A percentile compares a stretch with the other conserved stretches of the same genome.
phyloP scores from a whole-genome alignment of 2,888 invertebrate genomes.

The Andrena chrysosceles region DNA sequence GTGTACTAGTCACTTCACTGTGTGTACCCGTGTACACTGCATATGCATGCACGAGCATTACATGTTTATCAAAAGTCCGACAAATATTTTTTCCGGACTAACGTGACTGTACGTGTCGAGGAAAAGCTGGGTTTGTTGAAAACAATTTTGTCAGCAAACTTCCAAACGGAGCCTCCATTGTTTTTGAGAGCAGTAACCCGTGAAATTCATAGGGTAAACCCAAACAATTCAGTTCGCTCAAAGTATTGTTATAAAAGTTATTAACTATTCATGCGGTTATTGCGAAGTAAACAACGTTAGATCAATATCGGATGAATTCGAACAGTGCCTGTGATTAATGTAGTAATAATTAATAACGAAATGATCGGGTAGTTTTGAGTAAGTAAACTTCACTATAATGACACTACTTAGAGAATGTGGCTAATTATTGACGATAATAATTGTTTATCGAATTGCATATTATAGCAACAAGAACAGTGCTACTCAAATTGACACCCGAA shows the following conservation, averaged over 20 bases:
- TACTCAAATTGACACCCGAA: too few relatives aligned
- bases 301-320: constrained; percentile 10
- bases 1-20: background rate
- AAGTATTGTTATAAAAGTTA: constrained; percentile 3
- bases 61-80: constrained; percentile 18
- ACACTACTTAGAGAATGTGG: background rate
- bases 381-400: too few relatives aligned
- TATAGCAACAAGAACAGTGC: background rate
- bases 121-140: too few relatives aligned
- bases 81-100: constrained; percentile 20
- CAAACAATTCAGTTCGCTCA: background rate
- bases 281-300: constrained; percentile 6
- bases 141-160: too few relatives aligned
- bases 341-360: constrained; percentile 5
- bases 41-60: constrained; percentile 46
- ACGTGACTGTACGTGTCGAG: background rate
- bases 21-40: constrained; percentile 25
- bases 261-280: background rate
- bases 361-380: background rate
- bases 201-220: background rate
- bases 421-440: background rate
- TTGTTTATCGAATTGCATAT: background rate
- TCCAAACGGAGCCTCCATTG: too few relatives aligned
- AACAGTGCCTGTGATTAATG: background rate
- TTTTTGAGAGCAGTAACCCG: background rate